phyloP scores from a whole-genome alignment of 2,797 vertebrate species.

The Balearica regulorum region DNA sequence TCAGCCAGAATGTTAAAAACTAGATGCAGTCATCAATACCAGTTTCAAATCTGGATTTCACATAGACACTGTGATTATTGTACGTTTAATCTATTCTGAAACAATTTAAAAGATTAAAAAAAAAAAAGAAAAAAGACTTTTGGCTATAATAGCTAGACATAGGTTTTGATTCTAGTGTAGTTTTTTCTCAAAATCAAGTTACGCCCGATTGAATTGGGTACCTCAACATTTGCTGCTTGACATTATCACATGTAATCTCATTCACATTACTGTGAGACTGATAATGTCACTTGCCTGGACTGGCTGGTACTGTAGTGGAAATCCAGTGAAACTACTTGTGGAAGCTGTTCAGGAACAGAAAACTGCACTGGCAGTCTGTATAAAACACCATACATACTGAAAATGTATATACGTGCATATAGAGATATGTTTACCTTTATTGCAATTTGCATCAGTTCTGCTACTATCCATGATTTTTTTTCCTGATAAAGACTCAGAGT shows the following conservation, averaged over 20 bases:
- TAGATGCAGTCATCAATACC: neutral
- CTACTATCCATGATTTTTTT: neutral
- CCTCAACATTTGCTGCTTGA: conserved; percentile 2
- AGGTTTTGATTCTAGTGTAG: neutral
- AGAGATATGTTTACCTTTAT: neutral
- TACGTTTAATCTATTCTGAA: neutral
- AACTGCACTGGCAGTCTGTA: neutral
- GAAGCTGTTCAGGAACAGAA: neutral
- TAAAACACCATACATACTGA: neutral
- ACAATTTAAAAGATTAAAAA: neutral
- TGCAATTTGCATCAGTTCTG: neutral
- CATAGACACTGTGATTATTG: neutral
- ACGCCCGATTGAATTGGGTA: neutral
- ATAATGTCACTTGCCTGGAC: neutral
- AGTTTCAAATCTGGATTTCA: neutral
- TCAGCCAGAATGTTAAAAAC: neutral
- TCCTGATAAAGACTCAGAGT: neutral
- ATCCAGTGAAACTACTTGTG: neutral
- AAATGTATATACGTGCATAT: neutral
- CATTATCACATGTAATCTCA: neutral
- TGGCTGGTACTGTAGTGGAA: neutral
- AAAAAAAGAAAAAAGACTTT: neutral
- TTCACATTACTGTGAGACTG: neutral
- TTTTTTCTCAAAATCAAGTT: conserved; percentile 14
- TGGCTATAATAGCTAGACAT: neutral